Evolutionary conservation across 2,888 invertebrate genomes (phyloP), one percentile per base, ranked within the genome.

Genomic region (Archips xylosteana): DNA sequence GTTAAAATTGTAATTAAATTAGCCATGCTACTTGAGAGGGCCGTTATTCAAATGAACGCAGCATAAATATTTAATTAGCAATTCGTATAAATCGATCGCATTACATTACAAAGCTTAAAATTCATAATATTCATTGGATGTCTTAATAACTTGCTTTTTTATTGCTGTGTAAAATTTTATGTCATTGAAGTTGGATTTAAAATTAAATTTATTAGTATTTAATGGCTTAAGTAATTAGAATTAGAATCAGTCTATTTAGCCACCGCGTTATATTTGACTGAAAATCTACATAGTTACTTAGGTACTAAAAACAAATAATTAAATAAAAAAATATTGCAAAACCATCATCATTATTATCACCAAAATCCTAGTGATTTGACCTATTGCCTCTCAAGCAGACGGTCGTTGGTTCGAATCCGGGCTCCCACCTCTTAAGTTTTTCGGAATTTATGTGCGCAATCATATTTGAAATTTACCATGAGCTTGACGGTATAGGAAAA

Each of bases 51-150:
- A 42, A 62, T 62, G 23, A 13, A 36, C 61, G 15, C 39, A 39
- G 47, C 32, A 61, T 71, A 15, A 71, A 71, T 61, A 13, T 71
- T 66, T 32, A 51, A 71, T 61, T 32, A 10, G 64, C 57, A 42
- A 34, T 4, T 42, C 51, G 60, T 32, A 45, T 65, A 65, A 65
- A 39, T 39, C 13, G 13, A 60, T 66, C 57, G 32, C 15, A 42
- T 51, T 59, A 36, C 36, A 42, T 51, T 59, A 36, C 36, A 57
- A 57, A 57, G 57, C 23, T 32, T 57, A 32, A 23, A 10, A 32
- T 57, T 57, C 23, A 57, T 57, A 32, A 23, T 32, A 32, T 57
- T 57, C 23, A 57, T 57, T 57, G 23, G 57, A 57, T 32, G 32
- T 32, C 57, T 32, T 57, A 12, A 57, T 57, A 57, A 10, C 3